These are phyloP conservation scores for Megaceryle alcyon DNA, from an alignment of 2,797 vertebrate species.

Conservation along the genomic window DNA sequence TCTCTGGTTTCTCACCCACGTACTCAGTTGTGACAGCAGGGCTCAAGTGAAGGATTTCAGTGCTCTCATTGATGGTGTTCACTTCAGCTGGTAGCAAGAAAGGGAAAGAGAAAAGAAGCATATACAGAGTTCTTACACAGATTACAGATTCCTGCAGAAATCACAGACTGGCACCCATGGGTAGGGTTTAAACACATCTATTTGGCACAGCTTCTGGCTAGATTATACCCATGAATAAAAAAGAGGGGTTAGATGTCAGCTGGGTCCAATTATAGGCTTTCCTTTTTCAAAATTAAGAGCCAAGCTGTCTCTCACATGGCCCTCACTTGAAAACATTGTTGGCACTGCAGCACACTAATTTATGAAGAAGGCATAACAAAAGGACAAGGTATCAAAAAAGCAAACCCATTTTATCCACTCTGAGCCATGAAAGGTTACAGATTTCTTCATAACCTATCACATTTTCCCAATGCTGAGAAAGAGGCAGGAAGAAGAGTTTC, in stretches of 20 bases:
- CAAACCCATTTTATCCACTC: background rate
- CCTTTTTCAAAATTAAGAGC: constrained; percentile 26
- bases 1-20: constrained; percentile 82
- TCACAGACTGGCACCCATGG: background rate
- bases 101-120: background rate
- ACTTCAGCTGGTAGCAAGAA: constrained; percentile 80
- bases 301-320: background rate
- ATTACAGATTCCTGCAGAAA: constrained; percentile 40
- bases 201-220: constrained; percentile 14
- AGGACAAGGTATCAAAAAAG: background rate
- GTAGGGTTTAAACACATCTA: constrained; percentile 11
- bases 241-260: background rate
- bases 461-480: background rate
- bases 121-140: background rate
- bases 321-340: background rate
- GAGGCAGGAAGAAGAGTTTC: background rate
- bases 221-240: constrained; percentile 54
- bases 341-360: background rate
- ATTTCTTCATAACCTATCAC: background rate
- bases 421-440: background rate
- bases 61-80: constrained; percentile 87
- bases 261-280: constrained; percentile 48
- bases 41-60: constrained; percentile 87
- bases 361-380: background rate
- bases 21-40: constrained; percentile 85